phyloP scores from a whole-genome alignment of 2,797 vertebrate genomes.

The Parauchenoglanis punctatus region DNA sequence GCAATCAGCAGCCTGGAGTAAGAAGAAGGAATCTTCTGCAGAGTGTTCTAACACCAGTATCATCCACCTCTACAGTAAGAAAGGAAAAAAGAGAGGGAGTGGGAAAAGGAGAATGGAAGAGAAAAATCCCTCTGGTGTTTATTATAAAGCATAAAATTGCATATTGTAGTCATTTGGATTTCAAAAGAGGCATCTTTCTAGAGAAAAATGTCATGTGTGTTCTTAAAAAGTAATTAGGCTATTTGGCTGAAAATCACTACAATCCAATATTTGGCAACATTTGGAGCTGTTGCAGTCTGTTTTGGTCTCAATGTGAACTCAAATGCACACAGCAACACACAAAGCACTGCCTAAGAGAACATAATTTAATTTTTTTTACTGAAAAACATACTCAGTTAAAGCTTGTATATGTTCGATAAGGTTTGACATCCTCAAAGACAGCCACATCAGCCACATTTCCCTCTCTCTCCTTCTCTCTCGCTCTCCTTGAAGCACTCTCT shows the following conservation, averaged over 20 bases:
- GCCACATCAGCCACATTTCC: neutral
- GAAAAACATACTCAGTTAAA: constrained; percentile 3
- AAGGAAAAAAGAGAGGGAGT: no score
- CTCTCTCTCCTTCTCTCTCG: constrained; percentile 37
- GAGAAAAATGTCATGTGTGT: neutral
- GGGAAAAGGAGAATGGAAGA: neutral
- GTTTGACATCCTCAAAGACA: constrained; percentile 24
- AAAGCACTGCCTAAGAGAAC: constrained; percentile 12
- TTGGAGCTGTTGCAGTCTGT: neutral
- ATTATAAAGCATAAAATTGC: neutral
- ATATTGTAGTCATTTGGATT: neutral
- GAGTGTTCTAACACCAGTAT: neutral
- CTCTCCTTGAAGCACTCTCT: neutral
- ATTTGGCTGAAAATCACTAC: neutral
- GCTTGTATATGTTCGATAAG: constrained; percentile 1
- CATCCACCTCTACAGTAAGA: neutral
- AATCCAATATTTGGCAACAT: neutral
- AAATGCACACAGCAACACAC: neutral
- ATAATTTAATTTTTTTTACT: neutral
- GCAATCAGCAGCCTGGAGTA: neutral
- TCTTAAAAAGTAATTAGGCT: neutral
- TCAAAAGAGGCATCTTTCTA: neutral
- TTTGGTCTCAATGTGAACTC: neutral
- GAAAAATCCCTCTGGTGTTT: neutral
- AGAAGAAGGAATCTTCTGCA: neutral